Conservation (phyloP, 2,113 vertebrate species). For the Marcusenius ussheri region DNA sequence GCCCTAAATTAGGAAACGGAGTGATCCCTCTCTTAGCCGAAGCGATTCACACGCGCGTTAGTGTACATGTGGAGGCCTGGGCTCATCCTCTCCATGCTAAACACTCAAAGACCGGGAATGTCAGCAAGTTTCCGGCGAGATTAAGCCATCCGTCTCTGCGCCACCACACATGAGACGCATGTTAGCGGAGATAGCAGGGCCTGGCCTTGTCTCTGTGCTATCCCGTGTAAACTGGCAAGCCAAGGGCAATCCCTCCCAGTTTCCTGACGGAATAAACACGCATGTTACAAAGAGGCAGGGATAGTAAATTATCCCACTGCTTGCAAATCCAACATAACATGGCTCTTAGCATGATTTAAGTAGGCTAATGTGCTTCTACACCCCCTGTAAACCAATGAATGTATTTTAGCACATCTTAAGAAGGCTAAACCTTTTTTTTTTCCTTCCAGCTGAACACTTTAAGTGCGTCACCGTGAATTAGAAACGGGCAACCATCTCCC, state of each 20-base stretch:
- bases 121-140: neutral
- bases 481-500: neutral
- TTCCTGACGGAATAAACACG: neutral
- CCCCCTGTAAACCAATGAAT: conserved; percentile 2
- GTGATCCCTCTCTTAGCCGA: neutral
- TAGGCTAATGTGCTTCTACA: neutral
- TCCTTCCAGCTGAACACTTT: neutral
- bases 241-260: neutral
- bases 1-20: neutral
- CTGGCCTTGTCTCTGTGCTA: neutral
- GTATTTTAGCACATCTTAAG: conserved; percentile 1
- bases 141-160: neutral
- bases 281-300: neutral
- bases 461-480: neutral
- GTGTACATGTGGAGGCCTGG: neutral
- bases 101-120: neutral
- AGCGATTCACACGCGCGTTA: neutral
- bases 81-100: neutral
- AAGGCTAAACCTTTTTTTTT: neutral
- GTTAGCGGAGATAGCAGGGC: neutral
- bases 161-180: neutral
- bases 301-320: neutral
- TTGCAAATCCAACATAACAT: conserved; percentile 9
- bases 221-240: neutral
- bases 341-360: conserved; percentile 12